Evolutionary conservation across 2,888 invertebrate genomes (phyloP).

Genomic region (Chymomyza fuscimana): DNA sequence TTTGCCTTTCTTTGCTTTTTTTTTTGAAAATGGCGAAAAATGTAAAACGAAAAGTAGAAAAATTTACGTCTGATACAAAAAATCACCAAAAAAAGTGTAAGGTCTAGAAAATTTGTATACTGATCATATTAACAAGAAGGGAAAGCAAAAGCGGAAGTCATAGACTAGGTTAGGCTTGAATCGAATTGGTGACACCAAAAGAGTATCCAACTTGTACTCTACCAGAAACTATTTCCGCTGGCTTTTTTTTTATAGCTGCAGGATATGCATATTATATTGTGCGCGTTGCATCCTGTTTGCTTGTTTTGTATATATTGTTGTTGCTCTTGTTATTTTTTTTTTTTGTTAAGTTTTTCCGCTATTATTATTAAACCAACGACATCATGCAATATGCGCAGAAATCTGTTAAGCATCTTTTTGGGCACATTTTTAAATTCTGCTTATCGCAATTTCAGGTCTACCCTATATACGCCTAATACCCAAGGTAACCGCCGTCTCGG

Average conservation of each 20-base stretch:
- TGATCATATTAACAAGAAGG: no score
- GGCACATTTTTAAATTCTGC: background rate
- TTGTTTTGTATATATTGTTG: slow-evolving; percentile 22
- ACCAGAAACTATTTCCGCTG: background rate
- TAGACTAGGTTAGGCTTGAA: no score
- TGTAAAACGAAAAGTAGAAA: no score
- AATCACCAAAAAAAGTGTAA: no score
- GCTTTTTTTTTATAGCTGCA: slow-evolving; percentile 11
- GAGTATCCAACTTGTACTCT: background rate
- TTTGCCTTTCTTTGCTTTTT: no score
- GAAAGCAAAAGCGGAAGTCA: no score
- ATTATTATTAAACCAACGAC: background rate
- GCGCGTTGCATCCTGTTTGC: slow-evolving; percentile 41
- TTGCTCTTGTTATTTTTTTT: slow-evolving; percentile 20
- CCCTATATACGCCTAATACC: slow-evolving; percentile 90
- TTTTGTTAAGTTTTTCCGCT: background rate
- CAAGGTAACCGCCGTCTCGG: slow-evolving; percentile 90
- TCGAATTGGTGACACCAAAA: background rate
- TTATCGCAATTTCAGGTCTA: slow-evolving; percentile 81
- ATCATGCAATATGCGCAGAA: slow-evolving; percentile 54
- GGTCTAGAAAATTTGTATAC: no score
- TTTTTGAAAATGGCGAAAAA: no score
- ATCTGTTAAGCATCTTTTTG: slow-evolving; percentile 58
- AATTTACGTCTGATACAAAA: no score
- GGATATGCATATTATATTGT: slow-evolving; percentile 70